Percentiles rank a stretch among this genome's conserved stretches.
Conservation (phyloP, 2,888 invertebrate genomes). For the Phyllotreta striolata region DNA sequence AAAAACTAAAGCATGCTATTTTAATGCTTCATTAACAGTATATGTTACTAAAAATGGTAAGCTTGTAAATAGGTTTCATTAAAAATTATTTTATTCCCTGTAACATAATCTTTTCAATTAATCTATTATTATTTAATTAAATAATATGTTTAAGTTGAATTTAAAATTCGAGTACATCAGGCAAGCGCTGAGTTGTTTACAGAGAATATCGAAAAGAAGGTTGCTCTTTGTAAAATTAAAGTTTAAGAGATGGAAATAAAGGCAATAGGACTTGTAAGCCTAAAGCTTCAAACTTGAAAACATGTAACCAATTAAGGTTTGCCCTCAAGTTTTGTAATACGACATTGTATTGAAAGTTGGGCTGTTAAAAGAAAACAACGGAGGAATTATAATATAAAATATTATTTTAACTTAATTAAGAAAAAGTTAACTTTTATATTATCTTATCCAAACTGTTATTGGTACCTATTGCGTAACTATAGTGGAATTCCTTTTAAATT, state of each 20-base stretch:
- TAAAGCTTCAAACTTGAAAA: conserved; percentile 55
- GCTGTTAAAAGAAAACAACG: conserved; percentile 3
- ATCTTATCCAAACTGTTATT: no score
- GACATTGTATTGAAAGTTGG: conserved; percentile 39
- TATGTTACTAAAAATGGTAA: no score
- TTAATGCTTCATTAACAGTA: no score
- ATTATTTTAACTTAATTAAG: neutral
- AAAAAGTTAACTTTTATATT: neutral
- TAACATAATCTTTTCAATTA: no score
- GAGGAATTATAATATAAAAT: neutral
- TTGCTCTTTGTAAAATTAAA: conserved; percentile 25
- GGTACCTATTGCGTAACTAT: no score
- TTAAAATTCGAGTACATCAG: neutral
- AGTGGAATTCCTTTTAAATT: neutral
- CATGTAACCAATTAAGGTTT: conserved; percentile 57
- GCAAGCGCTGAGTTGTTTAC: conserved; percentile 6
- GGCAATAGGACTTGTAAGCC: conserved; percentile 52
- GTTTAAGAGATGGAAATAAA: conserved; percentile 40
- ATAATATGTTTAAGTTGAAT: no score
- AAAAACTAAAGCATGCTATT: no score
- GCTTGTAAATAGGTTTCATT: no score
- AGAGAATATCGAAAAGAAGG: conserved; percentile 11
- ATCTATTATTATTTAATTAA: no score
- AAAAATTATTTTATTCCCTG: no score
- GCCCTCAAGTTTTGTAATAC: conserved; percentile 47